Evolutionary conservation across 2,888 invertebrate species (phyloP), one percentile per base, ranked within the genome.

Genomic region (Tenthredo mesomela): DNA sequence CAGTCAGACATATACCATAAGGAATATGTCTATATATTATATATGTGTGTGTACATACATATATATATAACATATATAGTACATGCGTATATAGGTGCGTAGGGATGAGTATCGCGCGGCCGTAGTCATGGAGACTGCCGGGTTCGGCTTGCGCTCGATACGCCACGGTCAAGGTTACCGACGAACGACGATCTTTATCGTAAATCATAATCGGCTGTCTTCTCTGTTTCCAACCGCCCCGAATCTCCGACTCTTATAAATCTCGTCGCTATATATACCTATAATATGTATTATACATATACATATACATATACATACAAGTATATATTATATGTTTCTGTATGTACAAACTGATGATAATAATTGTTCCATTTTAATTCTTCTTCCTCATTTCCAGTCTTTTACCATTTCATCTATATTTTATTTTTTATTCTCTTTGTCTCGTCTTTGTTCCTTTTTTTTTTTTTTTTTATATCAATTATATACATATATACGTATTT

Each of bases 81-180:
- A 71, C 37, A 6, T 40, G 25, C 40, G 71, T 71, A 71, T 40
- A 37, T 40, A 40, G 18, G 50, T 29, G 50, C 50, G 50, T 80
- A 67, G 67, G 47, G 82, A 82, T 82, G 80, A 80, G 80, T 80
- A 80, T 80, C 80, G 82, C 43, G 43, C 80, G 80, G 80, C 88
- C 89, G 93, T 93, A 93, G 92, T 88, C 93, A 93, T 93, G 93
- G 93, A 88, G 93, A 93, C 93, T 93, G 92, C 91, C 91, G 91
- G 92, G 92, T 88, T 89, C 89, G 82, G 82, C 82, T 70, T 21
- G 82, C 82, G 82, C 82, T 82, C 82, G 82, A 82, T 82, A 82
- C 43, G 67, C 67, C 58, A 80, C 80, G 80, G 61, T 80, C 80
- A 80, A 80, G 80, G 80, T 80, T 80, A 80, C 37, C 80, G n/a